Base-by-base conservation (phyloP, 2,797 vertebrate genomes). In the Chloroceryle amazona region DNA sequence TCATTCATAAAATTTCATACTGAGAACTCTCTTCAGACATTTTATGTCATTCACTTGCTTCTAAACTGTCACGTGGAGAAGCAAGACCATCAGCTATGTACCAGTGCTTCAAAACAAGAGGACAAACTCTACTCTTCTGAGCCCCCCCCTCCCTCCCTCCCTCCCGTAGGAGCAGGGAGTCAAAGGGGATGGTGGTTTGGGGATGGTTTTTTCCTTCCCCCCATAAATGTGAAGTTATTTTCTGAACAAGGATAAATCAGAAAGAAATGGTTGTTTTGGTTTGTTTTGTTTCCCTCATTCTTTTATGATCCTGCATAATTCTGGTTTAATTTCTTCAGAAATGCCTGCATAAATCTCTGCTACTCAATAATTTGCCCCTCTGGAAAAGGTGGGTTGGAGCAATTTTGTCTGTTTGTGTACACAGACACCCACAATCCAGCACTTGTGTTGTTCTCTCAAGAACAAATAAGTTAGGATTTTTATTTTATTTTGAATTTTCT, bases 1-100 rank as follows among this genome's bases (percentile, higher is more conserved):
- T 90, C 82, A 96, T 97, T 96, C 79, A 93, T 88, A 83, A 91
- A 61, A 28, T 71, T 76, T 86, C 47, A 41, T 47, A 57, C 17
- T 11, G 57, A 58, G 73, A 76, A 61, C 12, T 52, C 33, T 73
- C 49, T 90, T 88, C 41, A 81, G n/a, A 47, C 8, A 17, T n/a
- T 18, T 65, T 41, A 21, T 21, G 46, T 58, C 15, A 28, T 90
- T 85, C 37, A 33, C 46, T 78, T 84, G 14, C 31, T 57, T 82
- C 29, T 55, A 31, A 46, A 31, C 28, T 85, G 9, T 82, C 1
- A 0, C 28, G 16, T 10, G 14, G 52, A 82, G 47, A 84, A 74
- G 9, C 23, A 81, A 89, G 46, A 62, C 18, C 14, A 31, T 68
- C 16, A 75, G 20, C 33, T 80, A 16, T 57, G 78, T 84, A n/a